phyloP scores from a whole-genome alignment of 2,113 vertebrate genomes.

The Loxodonta africana region DNA sequence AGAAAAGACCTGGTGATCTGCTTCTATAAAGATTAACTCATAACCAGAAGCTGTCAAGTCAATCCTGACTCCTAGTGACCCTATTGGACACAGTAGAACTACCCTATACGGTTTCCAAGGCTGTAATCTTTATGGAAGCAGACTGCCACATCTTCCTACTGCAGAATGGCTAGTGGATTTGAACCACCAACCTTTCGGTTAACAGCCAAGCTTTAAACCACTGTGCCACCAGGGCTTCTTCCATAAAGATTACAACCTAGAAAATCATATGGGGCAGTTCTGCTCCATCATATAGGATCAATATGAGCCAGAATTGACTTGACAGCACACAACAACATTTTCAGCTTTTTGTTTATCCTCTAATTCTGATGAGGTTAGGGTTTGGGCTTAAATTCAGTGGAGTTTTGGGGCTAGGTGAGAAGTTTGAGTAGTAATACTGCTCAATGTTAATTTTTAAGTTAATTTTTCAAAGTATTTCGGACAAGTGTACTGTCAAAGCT shows the following conservation, averaged over 20 bases:
- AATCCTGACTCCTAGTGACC: neutral
- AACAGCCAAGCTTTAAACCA: no score
- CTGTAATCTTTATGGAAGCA: neutral
- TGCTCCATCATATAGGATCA: no score
- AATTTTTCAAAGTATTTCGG: slow-evolving; percentile 45
- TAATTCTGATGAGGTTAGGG: neutral
- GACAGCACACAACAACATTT: neutral
- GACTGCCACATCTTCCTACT: no score
- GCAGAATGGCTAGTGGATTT: no score
- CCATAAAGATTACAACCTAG: no score
- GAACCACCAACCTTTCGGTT: no score
- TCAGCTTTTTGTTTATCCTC: neutral
- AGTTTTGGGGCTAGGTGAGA: slow-evolving; percentile 4
- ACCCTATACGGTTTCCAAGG: neutral
- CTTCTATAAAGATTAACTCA: neutral
- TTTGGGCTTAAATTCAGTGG: neutral
- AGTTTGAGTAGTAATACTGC: neutral
- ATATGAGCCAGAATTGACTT: no score
- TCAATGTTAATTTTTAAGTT: neutral
- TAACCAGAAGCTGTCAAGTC: neutral
- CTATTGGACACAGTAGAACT: neutral
- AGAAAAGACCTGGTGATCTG: neutral
- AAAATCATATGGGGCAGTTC: no score
- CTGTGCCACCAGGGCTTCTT: no score
- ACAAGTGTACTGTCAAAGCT: neutral